Percentiles rank a stretch among this genome's conserved stretches.
phyloP scores from a whole-genome alignment of 2,888 invertebrate genomes.

The Callosobruchus maculatus region DNA sequence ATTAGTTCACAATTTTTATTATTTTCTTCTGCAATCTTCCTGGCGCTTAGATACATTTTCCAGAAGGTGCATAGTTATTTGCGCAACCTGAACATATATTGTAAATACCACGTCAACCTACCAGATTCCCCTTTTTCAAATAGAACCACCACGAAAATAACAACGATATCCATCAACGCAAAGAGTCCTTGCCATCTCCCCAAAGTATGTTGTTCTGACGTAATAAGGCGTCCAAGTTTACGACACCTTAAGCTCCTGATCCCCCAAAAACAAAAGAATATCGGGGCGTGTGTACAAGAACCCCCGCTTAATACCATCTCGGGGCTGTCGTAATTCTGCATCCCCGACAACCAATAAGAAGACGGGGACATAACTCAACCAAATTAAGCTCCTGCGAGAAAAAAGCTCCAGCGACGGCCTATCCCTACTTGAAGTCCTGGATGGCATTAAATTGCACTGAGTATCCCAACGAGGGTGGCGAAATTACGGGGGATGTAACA shows the following conservation, averaged over 20 bases:
- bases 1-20: too few relatives aligned
- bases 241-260: neutral
- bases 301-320: neutral
- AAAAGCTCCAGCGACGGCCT: neutral
- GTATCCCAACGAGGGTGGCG: conserved; percentile 27
- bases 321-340: neutral
- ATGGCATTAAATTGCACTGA: conserved; percentile 31
- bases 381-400: neutral
- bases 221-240: neutral
- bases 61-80: too few relatives aligned
- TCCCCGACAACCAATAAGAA: neutral
- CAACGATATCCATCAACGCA: neutral
- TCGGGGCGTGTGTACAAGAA: neutral
- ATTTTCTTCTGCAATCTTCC: too few relatives aligned
- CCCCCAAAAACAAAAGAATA: neutral
- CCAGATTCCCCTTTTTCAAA: too few relatives aligned
- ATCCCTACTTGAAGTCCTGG: too few relatives aligned
- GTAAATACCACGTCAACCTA: too few relatives aligned
- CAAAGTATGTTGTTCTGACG: neutral
- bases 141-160: too few relatives aligned
- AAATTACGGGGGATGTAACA: neutral
- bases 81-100: too few relatives aligned
- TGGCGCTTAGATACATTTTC: too few relatives aligned
- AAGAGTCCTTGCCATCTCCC: neutral
- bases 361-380: neutral